phyloP scores from a whole-genome alignment of 2,888 invertebrate genomes.

The Lepetodrilus schrolli region DNA sequence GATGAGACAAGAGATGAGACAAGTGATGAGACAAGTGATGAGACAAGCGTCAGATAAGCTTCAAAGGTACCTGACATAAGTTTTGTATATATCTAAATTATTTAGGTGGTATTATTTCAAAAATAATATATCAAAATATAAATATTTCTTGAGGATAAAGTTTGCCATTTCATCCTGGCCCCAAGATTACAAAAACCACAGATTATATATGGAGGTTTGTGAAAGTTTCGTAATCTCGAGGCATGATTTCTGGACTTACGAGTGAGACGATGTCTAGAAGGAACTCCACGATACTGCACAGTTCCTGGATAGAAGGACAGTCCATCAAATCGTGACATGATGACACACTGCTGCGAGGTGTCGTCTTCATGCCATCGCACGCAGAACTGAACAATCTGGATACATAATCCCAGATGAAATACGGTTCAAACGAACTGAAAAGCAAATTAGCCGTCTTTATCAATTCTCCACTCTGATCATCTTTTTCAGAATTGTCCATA shows the following conservation, averaged over 20 bases:
- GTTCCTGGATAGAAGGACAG: constrained; percentile 77
- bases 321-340: constrained; percentile 76
- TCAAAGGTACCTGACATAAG: too few relatives aligned
- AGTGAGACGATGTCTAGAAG: constrained; percentile 81
- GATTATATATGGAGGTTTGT: too few relatives aligned
- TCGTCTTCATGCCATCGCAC: constrained; percentile 46
- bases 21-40: too few relatives aligned
- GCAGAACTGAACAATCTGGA: constrained; percentile 73
- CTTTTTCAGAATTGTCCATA: background rate
- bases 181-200: too few relatives aligned
- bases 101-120: too few relatives aligned
- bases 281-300: constrained; percentile 84
- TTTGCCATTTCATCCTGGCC: too few relatives aligned
- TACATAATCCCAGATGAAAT: constrained; percentile 89
- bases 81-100: too few relatives aligned
- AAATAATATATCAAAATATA: too few relatives aligned
- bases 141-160: too few relatives aligned
- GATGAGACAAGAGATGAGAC: too few relatives aligned
- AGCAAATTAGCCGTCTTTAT: constrained; percentile 89
- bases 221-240: too few relatives aligned
- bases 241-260: constrained; percentile 75
- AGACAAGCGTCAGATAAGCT: too few relatives aligned
- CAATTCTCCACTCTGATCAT: constrained; percentile 78
- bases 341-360: constrained; percentile 37
- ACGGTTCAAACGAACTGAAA: constrained; percentile 88